Evolutionary conservation across 2,888 invertebrate genomes (phyloP).

Genomic region (Seira sanloemensis): DNA sequence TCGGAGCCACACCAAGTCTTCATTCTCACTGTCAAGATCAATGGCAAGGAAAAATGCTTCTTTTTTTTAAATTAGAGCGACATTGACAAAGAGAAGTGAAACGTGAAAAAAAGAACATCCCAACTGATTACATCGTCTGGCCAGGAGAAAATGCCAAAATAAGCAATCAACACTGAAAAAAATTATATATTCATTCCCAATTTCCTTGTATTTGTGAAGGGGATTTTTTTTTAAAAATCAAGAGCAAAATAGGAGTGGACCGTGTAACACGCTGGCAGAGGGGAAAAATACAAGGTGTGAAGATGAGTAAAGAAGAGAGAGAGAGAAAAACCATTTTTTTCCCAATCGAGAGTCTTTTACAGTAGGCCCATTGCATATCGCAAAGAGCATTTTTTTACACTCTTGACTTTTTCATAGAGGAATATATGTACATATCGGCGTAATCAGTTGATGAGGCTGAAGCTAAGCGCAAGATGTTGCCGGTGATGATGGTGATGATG

Average conservation of each 20-base stretch:
- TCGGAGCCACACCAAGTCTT: conserved; percentile 21
- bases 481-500: conserved; percentile 37
- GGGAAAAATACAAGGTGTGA: not conserved
- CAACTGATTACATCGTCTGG: not conserved
- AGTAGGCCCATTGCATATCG: not conserved
- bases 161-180: not conserved
- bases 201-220: not conserved
- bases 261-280: too few species aligned
- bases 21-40: not conserved
- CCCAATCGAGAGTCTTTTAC: not conserved
- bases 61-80: too few species aligned
- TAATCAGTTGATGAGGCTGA: not conserved
- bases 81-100: too few species aligned
- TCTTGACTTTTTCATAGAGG: not conserved
- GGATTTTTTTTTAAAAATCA: not conserved
- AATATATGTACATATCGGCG: not conserved
- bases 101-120: too few species aligned
- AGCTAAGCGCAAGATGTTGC: not conserved
- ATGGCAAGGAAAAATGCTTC: too few species aligned
- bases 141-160: not conserved
- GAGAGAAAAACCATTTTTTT: not conserved
- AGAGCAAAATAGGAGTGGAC: not conserved
- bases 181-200: not conserved
- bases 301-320: not conserved
- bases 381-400: not conserved